These are phyloP conservation scores for Meganola albula DNA, from an alignment of 2,888 invertebrate species.

Conservation along the genomic window DNA sequence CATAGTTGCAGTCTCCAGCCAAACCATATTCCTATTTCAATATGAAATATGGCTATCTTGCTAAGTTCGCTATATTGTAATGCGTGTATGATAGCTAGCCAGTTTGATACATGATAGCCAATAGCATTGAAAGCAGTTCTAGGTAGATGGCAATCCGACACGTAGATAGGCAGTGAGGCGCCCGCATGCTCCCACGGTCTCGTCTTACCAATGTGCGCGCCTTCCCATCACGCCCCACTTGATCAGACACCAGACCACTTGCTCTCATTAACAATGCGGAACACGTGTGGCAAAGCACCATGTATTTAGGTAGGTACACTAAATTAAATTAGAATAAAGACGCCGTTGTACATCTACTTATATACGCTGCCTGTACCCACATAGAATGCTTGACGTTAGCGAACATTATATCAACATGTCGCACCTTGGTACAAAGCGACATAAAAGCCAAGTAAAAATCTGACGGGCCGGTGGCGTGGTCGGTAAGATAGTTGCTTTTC, in stretches of 20 bases:
- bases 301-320: conserved; percentile 12
- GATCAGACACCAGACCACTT: conserved; percentile 37
- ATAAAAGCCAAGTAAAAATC: too few relatives aligned
- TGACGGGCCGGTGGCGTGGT: too few relatives aligned
- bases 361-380: conserved; percentile 11
- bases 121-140: too few relatives aligned
- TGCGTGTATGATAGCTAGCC: background rate
- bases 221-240: conserved; percentile 40
- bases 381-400: too few relatives aligned
- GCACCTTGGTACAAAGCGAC: too few relatives aligned
- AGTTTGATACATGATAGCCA: too few relatives aligned
- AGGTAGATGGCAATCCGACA: conserved; percentile 21
- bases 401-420: too few relatives aligned
- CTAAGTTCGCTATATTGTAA: too few relatives aligned
- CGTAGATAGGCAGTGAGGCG: conserved; percentile 16
- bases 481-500: too few relatives aligned
- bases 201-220: conserved; percentile 40
- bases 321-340: conserved; percentile 22
- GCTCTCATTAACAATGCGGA: conserved; percentile 50
- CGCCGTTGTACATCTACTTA: conserved; percentile 11
- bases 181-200: conserved; percentile 68
- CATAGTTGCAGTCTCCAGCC: too few relatives aligned
- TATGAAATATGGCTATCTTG: too few relatives aligned
- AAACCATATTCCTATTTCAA: too few relatives aligned
- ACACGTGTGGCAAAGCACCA: conserved; percentile 54